Base-by-base conservation (phyloP, 2,797 vertebrate species). In the Macroramphosus scolopax region DNA sequence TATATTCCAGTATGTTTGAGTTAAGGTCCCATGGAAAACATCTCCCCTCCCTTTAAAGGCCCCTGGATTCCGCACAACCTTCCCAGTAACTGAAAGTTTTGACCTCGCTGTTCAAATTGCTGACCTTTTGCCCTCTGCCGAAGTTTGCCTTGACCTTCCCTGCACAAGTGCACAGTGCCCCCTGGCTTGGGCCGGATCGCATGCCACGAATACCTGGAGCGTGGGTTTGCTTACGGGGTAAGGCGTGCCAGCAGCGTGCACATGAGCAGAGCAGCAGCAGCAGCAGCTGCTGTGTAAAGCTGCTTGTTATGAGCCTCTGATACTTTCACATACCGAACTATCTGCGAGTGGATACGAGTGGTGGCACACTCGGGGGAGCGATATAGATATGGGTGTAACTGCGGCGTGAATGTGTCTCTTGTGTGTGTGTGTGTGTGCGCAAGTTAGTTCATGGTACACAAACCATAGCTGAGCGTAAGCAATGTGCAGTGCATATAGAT, bases 211-310 rank as follows among this genome's bases (percentile, higher is more conserved):
- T 87, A 74, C 61, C 72, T 53, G 68, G 52, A 81, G 80, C 51
- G 56, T 72, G 76, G 78, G 71, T 83, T 84, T 80, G 65, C 84
- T 82, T 71, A 72, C 16, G 75, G 72, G 58, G 77, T 3, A 44
- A 77, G 83, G 81, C 63, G 63, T 68, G 82, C 74, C 82, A 64
- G 69, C 37, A 43, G 50, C 18, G 56, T 17, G 47, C 71, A 59
- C 69, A 73, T 51, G 50, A 72, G 49, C 58, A 26, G n/a, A n/a
- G n/a, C n/a, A n/a, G n/a, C n/a, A n/a, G n/a, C 46, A 49, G 71
- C 64, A 39, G 74, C 86, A 83, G 86, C 86, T 85, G 85, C 70
- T 51, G 51, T n/a, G 51, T 47, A 70, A 73, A 70, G 65, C 77
- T 75, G 68, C 64, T 57, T 8, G 75, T 76, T 75, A 78, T 64